phyloP scores from a whole-genome alignment of 2,888 invertebrate genomes.

The Allophyes oxyacanthae region DNA sequence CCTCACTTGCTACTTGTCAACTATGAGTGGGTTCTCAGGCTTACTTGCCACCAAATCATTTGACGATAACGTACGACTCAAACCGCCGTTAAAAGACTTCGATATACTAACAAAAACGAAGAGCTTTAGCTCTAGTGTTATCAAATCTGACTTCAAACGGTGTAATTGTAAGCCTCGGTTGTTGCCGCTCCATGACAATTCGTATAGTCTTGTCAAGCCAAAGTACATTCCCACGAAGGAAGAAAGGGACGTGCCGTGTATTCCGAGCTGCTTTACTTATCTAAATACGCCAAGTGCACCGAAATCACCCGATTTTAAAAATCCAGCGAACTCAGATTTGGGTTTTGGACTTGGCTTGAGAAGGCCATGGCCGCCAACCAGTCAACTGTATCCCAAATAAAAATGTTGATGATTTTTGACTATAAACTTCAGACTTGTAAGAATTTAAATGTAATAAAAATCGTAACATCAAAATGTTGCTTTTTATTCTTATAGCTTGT shows the following conservation, averaged over 20 bases:
- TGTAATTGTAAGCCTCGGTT: too few species aligned
- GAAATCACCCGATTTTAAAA: not conserved
- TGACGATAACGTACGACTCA: not conserved
- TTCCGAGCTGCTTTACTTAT: not conserved
- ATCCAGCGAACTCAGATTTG: not conserved
- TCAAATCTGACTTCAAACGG: not conserved
- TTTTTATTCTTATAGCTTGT: not conserved
- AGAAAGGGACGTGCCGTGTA: not conserved
- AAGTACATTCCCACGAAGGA: not conserved
- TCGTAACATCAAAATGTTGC: conserved; percentile 5
- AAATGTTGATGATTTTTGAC: not conserved
- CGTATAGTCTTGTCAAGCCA: not conserved
- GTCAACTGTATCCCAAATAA: conserved; percentile 2
- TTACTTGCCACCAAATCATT: not conserved
- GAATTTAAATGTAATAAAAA: conserved; percentile 22
- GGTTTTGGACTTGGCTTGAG: not conserved
- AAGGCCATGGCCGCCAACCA: not conserved
- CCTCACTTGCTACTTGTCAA: conserved; percentile 52
- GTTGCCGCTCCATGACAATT: not conserved
- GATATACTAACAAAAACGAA: not conserved
- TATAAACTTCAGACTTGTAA: conserved; percentile 16
- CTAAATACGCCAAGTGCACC: not conserved
- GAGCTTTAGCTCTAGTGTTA: not conserved
- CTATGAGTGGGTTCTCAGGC: conserved; percentile 11
- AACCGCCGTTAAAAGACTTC: not conserved